Conservation (phyloP, 2,113 vertebrate genomes). For the Myiagra hebetior region DNA sequence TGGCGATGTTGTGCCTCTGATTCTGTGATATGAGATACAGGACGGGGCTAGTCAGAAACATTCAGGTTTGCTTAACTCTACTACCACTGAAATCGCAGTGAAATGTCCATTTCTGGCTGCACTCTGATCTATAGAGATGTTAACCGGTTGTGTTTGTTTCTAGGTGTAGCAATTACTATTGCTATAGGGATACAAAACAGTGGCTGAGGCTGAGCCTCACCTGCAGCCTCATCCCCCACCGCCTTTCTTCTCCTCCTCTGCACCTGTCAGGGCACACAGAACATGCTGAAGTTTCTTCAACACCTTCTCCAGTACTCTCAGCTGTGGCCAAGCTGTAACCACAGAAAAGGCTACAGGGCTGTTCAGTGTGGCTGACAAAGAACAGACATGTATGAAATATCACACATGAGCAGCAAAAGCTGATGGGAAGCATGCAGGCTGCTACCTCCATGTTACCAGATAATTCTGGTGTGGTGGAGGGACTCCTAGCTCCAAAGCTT, state of each 20-base stretch:
- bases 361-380: not conserved
- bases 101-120: not conserved
- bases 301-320: not conserved
- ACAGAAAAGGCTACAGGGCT: not conserved
- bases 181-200: not conserved
- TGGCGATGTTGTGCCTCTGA: not conserved
- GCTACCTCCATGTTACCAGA: not conserved
- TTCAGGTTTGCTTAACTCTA: not conserved
- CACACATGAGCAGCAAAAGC: not conserved
- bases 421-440: not conserved
- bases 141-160: not conserved
- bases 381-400: not conserved
- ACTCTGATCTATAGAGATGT: not conserved
- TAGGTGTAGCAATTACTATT: not conserved
- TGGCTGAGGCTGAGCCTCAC: not conserved
- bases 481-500: not conserved
- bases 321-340: not conserved
- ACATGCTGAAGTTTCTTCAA: not conserved
- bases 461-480: not conserved
- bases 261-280: not conserved
- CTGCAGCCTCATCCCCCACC: not conserved
- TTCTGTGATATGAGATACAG: not conserved
- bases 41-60: not conserved
- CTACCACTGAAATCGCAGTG: not conserved
- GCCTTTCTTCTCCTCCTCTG: not conserved